phyloP scores from a whole-genome alignment of 2,113 vertebrate genomes.

The Panurus biarmicus region DNA sequence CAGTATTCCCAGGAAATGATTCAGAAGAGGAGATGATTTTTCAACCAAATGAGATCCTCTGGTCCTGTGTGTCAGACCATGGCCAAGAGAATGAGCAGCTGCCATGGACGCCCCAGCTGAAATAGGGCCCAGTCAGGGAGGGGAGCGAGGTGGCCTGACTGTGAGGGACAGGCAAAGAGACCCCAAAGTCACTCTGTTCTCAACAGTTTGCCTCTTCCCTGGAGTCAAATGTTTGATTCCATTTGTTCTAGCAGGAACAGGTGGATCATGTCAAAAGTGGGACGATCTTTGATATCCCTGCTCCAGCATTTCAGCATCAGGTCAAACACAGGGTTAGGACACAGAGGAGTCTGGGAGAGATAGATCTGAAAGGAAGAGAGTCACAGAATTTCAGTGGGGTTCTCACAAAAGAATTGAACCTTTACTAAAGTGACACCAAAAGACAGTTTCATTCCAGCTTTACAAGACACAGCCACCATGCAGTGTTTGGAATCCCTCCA shows the following conservation, averaged over 20 bases:
- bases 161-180: neutral
- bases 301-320: conserved; percentile 95
- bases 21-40: conserved; percentile 63
- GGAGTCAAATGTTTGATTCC: conserved; percentile 63
- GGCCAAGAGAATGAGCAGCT: conserved; percentile 63
- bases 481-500: neutral
- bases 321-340: conserved; percentile 84
- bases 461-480: conserved; percentile 16
- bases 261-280: conserved; percentile 88
- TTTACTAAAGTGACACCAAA: neutral
- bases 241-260: conserved; percentile 80
- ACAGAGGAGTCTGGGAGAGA: conserved; percentile 85
- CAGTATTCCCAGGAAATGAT: conserved; percentile 59
- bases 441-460: neutral
- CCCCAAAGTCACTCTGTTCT: neutral
- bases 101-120: conserved; percentile 17
- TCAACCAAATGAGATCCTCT: conserved; percentile 46
- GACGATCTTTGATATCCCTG: conserved; percentile 89
- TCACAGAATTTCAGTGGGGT: neutral
- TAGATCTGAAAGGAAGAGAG: conserved; percentile 77
- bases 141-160: conserved; percentile 3
- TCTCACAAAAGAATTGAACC: neutral
- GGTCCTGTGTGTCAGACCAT: conserved; percentile 48
- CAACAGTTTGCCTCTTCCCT: neutral
- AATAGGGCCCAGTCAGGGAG: neutral